Conservation (phyloP, 2,888 invertebrate species). For the Pseudococcus longispinus region DNA sequence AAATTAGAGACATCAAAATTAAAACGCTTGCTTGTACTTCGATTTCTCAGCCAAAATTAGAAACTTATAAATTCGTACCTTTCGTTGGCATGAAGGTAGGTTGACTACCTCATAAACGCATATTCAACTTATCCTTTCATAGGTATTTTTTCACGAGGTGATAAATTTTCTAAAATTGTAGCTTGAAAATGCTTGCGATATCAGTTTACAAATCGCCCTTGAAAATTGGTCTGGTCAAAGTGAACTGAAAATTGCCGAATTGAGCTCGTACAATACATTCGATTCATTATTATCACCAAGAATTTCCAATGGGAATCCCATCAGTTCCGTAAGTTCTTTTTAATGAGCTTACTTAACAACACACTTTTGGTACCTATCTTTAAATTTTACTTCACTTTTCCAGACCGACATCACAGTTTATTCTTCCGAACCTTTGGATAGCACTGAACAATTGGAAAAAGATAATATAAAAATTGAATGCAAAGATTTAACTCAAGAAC, state of each 20-base stretch:
- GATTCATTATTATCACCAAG: constrained; percentile 48
- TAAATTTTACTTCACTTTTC: not conserved
- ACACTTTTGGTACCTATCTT: not conserved
- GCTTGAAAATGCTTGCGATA: constrained; percentile 51
- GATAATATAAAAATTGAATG: constrained; percentile 67
- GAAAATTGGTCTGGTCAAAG: constrained; percentile 57
- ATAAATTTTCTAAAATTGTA: not conserved
- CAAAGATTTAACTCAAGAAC: constrained; percentile 69
- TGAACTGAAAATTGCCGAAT: constrained; percentile 57
- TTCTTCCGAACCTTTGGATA: constrained; percentile 9
- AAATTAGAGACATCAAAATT: constrained; percentile 55
- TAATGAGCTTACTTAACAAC: not conserved
- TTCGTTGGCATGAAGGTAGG: constrained; percentile 66
- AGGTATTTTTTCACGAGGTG: not conserved
- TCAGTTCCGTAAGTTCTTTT: constrained; percentile 43
- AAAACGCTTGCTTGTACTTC: not conserved
- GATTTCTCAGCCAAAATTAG: constrained; percentile 72
- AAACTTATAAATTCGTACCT: constrained; percentile 83
- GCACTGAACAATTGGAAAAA: not conserved
- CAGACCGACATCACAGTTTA: constrained; percentile 57
- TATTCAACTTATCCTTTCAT: not conserved
- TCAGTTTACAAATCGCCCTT: constrained; percentile 57
- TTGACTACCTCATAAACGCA: not conserved
- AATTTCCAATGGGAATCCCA: constrained; percentile 49
- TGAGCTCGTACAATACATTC: constrained; percentile 50